phyloP scores from a whole-genome alignment of 2,888 invertebrate species.

The Rhyacophila evoluta region DNA sequence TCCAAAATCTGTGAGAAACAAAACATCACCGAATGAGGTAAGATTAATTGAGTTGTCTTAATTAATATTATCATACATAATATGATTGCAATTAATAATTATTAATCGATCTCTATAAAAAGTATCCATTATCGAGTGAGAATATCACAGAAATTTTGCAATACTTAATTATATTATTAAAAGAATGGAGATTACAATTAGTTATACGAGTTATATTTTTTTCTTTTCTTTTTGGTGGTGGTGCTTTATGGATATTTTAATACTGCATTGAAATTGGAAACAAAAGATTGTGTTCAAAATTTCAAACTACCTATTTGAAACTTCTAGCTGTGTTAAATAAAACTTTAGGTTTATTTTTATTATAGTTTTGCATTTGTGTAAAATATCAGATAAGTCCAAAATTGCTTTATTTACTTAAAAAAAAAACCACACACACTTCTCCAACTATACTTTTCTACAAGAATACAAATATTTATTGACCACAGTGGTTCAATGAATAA shows the following conservation, averaged over 20 bases:
- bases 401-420: too few species aligned
- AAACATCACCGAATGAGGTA: neutral
- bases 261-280: neutral
- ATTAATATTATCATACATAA: neutral
- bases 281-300: too few species aligned
- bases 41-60: neutral
- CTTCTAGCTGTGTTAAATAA: too few species aligned
- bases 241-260: neutral
- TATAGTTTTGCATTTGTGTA: too few species aligned
- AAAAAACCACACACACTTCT: too few species aligned
- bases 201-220: neutral
- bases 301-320: too few species aligned
- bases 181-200: neutral
- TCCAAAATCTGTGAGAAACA: neutral
- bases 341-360: too few species aligned
- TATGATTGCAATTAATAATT: neutral
- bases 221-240: neutral
- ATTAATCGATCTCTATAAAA: neutral
- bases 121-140: conserved; percentile 19
- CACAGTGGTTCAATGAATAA: too few species aligned
- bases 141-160: conserved; percentile 24
- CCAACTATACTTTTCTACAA: too few species aligned
- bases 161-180: neutral
- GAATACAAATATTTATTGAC: too few species aligned
- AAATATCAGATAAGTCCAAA: too few species aligned